Evolutionary conservation across 2,797 vertebrate genomes (phyloP), one percentile per base, ranked within the genome.

Genomic region (Salmo trutta): DNA sequence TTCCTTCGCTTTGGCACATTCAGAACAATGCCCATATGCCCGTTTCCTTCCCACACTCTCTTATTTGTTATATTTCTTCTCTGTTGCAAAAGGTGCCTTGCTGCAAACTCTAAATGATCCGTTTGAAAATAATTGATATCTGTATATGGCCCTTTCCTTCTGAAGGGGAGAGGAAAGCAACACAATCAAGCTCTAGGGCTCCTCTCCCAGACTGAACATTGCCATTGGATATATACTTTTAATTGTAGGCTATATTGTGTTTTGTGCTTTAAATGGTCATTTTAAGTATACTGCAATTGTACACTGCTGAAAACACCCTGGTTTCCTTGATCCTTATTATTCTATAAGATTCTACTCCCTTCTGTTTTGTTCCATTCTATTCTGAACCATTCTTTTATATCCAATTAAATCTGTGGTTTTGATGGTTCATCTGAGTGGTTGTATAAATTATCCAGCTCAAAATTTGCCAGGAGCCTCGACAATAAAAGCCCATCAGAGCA

Each of bases 81-180:
- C 74, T 56, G 70, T 73, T 76, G 74, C 79, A 75, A 78, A 79
- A 79, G 78, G 76, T 80, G 82, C 75, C 79, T 78, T 53, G 76
- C 80, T 83, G 81, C 76, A 84, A 84, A 81, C 77, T 77, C 78
- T 75, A 83, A 77, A 76, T 80, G 19, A 56, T 74, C 56, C 0
- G 5, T 81, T 77, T 83, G 80, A 82, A 82, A 86, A 84, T 83
- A 81, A 84, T 78, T 79, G 79, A 62, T 62, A 74, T 64, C n/a
- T 62, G 75, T 83, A 78, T 71, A 66, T 56, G 68, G 81, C 81
- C 77, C 70, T 76, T 77, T 75, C 79, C 77, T 77, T 75, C 74
- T 86, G 73, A 74, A 71, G 70, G 36, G 54, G 73, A 77, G 66
- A 74, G 59, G 68, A 67, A 64, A 75, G 65, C 77, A 64, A 71